Percentiles rank a stretch among this genome's conserved stretches.
Evolutionary conservation across 2,797 vertebrate species (phyloP).

Genomic region (Trachops cirrhosus): DNA sequence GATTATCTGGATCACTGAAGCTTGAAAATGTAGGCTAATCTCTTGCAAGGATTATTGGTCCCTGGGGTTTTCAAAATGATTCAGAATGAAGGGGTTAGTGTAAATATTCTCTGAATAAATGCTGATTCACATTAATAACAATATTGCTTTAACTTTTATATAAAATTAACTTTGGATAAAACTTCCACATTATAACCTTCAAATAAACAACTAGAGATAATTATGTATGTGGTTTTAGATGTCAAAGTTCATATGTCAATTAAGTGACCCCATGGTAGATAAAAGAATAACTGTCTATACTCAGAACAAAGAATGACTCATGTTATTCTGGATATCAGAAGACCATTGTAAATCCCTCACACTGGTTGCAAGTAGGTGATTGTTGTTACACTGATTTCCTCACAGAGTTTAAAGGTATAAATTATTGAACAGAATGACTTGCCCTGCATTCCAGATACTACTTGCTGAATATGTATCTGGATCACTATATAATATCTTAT

Average conservation of each 20-base stretch:
- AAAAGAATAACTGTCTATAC: not conserved
- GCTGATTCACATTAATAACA: not conserved
- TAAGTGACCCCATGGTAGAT: not conserved
- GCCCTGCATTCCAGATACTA: accelerated
- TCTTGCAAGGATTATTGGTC: not conserved
- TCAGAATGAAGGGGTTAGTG: not conserved
- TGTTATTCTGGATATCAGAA: not conserved
- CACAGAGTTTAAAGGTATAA: not conserved
- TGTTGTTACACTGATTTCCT: not conserved
- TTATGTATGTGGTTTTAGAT: not conserved
- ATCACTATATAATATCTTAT: not conserved
- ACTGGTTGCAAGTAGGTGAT: not conserved
- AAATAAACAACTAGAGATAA: not conserved
- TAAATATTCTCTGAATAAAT: not conserved
- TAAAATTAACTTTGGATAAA: not conserved
- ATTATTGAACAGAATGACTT: not conserved
- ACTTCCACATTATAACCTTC: not conserved
- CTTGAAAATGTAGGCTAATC: conserved; percentile 41
- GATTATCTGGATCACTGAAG: conserved; percentile 24
- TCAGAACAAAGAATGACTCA: not conserved
- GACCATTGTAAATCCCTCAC: not conserved
- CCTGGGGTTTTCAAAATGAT: not conserved
- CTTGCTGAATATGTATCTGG: not conserved
- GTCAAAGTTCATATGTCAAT: not conserved
- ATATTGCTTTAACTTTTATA: not conserved